A percentile compares a stretch with the other conserved stretches of the same genome.
Conservation (phyloP, 2,888 invertebrate genomes). For the Eupithecia centaureata region DNA sequence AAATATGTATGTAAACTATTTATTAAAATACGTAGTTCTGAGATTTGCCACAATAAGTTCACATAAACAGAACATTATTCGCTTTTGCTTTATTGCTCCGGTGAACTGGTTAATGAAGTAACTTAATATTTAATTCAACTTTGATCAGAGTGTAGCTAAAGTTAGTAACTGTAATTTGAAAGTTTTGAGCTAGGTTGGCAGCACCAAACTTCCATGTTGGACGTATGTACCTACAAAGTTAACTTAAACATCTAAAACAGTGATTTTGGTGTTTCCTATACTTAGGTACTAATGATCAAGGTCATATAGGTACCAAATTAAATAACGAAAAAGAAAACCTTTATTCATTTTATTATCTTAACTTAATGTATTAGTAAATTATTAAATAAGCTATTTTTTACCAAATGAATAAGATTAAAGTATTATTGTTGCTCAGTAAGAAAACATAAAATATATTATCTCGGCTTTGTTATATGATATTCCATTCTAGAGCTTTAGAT, state of each 20-base stretch:
- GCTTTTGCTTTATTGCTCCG: constrained; percentile 17
- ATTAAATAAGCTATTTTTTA: too few species aligned
- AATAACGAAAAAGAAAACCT: too few species aligned
- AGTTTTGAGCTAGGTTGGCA: background rate
- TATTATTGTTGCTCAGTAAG: too few species aligned
- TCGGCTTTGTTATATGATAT: too few species aligned
- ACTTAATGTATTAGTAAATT: too few species aligned
- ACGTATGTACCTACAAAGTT: background rate
- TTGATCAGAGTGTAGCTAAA: background rate
- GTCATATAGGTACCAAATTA: background rate
- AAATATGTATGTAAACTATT: background rate
- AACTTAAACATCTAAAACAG: background rate
- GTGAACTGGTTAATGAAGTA: constrained; percentile 8
- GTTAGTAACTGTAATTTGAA: background rate
- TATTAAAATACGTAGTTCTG: too few species aligned
- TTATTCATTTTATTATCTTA: too few species aligned
- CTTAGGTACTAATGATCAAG: background rate
- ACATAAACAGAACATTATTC: constrained; percentile 17
- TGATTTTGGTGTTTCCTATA: background rate
- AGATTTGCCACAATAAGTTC: background rate
- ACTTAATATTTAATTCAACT: constrained; percentile 5
- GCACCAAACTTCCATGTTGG: background rate
- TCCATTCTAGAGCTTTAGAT: too few species aligned
- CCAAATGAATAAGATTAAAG: too few species aligned
- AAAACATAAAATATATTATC: too few species aligned